Evolutionary conservation across 2,888 invertebrate species (phyloP).

Genomic region (Dryadula phaetusa): DNA sequence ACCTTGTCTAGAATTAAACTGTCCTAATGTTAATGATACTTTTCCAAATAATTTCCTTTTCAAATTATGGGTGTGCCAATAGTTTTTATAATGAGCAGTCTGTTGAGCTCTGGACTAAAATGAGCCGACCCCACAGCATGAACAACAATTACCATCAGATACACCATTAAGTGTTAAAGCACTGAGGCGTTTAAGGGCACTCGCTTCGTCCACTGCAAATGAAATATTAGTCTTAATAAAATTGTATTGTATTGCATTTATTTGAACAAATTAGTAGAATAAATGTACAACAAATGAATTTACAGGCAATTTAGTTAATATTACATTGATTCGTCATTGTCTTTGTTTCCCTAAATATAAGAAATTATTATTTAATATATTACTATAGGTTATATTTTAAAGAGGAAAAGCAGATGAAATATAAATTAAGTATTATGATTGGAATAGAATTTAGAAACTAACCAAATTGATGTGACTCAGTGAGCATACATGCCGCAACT

Average conservation of each 20-base stretch:
- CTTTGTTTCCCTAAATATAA: neutral
- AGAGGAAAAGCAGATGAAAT: neutral
- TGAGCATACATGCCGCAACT: conserved; percentile 85
- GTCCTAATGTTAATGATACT: conserved; percentile 64
- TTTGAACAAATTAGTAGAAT: neutral
- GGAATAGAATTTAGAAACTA: conserved; percentile 50
- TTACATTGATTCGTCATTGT: neutral
- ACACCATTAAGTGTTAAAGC: conserved; percentile 69
- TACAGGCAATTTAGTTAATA: neutral
- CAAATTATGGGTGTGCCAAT: conserved; percentile 94
- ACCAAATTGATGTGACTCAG: conserved; percentile 80
- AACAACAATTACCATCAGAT: conserved; percentile 72
- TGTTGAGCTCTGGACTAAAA: conserved; percentile 86
- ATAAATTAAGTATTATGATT: neutral
- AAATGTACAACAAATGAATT: neutral
- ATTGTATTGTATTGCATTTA: too few species aligned
- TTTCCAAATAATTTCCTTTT: conserved; percentile 87
- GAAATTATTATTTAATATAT: neutral
- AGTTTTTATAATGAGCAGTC: conserved; percentile 90
- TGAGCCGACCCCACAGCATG: conserved; percentile 77
- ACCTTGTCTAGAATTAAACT: conserved; percentile 76
- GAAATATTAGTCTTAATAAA: conserved; percentile 24
- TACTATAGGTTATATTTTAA: neutral
- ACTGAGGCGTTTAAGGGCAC: conserved; percentile 73
- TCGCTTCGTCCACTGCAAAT: conserved; percentile 74